A percentile compares a stretch with the other conserved stretches of the same genome.
These are phyloP conservation scores for Muscicapa comitata DNA, from an alignment of 2,797 vertebrate genomes.

Conservation along the genomic window DNA sequence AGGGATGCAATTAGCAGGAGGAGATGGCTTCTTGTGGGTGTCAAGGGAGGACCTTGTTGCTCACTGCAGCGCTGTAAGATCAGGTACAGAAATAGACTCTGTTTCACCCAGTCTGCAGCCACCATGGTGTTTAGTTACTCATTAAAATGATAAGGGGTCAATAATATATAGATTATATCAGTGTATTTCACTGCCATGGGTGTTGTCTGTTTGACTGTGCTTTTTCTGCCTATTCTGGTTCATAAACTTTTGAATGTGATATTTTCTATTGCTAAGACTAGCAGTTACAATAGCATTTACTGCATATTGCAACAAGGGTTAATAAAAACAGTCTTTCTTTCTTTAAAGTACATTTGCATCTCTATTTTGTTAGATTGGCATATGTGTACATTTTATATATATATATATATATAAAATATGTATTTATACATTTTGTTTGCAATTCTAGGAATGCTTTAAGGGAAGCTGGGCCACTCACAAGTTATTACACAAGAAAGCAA, in stretches of 20 bases:
- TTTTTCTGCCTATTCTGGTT: background rate
- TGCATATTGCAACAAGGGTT: background rate
- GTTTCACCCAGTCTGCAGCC: background rate
- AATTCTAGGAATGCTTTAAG: constrained; percentile 95
- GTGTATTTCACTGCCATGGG: background rate
- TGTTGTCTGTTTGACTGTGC: background rate
- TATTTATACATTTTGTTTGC: constrained; percentile 24
- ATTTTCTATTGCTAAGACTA: background rate
- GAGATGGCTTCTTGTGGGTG: background rate
- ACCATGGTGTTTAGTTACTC: background rate
- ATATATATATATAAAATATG: background rate
- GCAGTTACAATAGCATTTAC: background rate
- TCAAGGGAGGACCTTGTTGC: background rate
- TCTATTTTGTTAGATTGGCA: background rate
- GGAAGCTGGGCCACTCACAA: constrained; percentile 98
- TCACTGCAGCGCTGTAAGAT: background rate
- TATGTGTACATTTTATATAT: background rate
- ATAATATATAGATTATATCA: background rate
- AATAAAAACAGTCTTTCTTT: background rate
- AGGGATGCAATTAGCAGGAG: background rate
- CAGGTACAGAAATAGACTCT: background rate
- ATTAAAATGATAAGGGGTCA: background rate
- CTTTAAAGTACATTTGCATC: background rate
- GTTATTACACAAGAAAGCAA: constrained; percentile 98
- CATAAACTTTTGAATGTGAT: background rate